These are phyloP conservation scores for Lerista edwardsae DNA, from an alignment of 2,797 vertebrate species.

Conservation along the genomic window DNA sequence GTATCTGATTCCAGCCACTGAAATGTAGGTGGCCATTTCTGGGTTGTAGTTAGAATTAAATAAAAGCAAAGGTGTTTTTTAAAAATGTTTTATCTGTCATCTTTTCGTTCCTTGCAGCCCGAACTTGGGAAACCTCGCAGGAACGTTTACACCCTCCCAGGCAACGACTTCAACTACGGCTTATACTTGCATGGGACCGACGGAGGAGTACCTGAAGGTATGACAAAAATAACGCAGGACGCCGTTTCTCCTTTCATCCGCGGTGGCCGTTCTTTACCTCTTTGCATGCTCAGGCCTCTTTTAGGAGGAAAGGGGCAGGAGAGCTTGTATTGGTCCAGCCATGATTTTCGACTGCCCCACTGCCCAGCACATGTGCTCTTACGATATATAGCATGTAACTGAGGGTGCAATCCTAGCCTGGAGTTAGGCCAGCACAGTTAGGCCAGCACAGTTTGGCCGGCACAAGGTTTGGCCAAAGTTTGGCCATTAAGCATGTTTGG, in stretches of 20 bases:
- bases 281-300: background rate
- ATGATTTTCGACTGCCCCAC: background rate
- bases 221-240: background rate
- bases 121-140: conserved; percentile 79
- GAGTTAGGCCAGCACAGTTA: too few relatives aligned
- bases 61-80: background rate
- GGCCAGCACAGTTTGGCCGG: too few relatives aligned
- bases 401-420: too few relatives aligned
- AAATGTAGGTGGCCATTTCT: too few relatives aligned
- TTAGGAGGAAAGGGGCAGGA: background rate
- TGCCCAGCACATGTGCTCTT: background rate
- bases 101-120: conserved; percentile 62
- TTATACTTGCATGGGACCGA: conserved; percentile 70
- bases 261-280: too few relatives aligned
- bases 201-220: conserved; percentile 85
- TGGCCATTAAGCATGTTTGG: too few relatives aligned
- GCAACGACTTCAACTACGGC: conserved; percentile 80
- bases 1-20: too few relatives aligned
- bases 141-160: conserved; percentile 78
- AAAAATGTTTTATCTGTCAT: background rate
- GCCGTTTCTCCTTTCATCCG: too few relatives aligned
- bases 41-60: background rate
- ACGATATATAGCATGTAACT: too few relatives aligned
- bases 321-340: background rate
- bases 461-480: too few relatives aligned